A percentile compares a stretch with the other conserved stretches of the same genome.
Evolutionary conservation across 2,888 invertebrate genomes (phyloP).

Genomic region (Thereva unica): DNA sequence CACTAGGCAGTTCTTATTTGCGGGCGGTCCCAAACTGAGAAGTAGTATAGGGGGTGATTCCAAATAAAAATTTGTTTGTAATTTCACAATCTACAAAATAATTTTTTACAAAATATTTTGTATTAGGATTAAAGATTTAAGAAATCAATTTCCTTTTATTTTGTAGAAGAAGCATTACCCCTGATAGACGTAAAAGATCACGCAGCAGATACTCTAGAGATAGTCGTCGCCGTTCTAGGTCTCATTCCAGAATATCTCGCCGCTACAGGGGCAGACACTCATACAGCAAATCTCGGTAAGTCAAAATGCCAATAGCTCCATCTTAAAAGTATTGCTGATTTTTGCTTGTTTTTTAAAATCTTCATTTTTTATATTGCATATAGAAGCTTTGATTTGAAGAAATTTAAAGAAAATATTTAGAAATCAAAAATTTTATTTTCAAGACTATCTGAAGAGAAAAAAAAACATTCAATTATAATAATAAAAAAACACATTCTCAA

Average conservation of each 20-base stretch:
- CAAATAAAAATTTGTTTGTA: no score
- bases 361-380: constrained; percentile 21
- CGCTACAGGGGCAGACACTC: constrained; percentile 10
- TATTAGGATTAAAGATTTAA: not conserved
- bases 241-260: constrained; percentile 16
- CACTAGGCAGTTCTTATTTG: no score
- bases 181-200: constrained; percentile 27
- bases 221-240: not conserved
- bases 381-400: constrained; percentile 18
- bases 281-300: constrained; percentile 5
- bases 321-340: constrained; percentile 3
- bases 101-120: not conserved
- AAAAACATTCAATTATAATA: constrained; percentile 16
- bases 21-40: no score
- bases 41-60: no score
- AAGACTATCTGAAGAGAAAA: constrained; percentile 23
- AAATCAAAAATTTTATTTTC: constrained; percentile 28
- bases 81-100: no score
- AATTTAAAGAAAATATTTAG: constrained; percentile 19
- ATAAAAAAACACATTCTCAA: not conserved
- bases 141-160: not conserved
- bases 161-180: constrained; percentile 11
- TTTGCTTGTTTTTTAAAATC: constrained; percentile 4
- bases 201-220: constrained; percentile 24
- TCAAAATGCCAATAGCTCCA: not conserved